Conservation (phyloP, 2,113 vertebrate genomes). For the Emydocephalus ijimae region DNA sequence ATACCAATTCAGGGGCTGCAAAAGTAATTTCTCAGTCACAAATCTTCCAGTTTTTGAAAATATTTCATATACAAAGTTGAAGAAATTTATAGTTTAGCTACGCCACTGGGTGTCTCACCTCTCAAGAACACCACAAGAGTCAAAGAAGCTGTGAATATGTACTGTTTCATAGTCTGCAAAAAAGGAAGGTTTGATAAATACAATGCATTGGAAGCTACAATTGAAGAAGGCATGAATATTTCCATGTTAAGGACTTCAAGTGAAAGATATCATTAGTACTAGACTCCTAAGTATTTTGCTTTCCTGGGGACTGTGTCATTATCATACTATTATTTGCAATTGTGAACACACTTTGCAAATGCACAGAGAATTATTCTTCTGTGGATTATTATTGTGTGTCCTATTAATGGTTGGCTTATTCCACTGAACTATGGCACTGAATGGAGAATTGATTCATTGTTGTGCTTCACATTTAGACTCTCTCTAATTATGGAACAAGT, state of each 20-base stretch:
- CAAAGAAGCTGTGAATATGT: background rate
- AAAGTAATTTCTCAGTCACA: no score
- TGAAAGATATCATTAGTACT: background rate
- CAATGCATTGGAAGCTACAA: background rate
- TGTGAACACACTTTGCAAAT: background rate
- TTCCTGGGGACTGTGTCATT: background rate
- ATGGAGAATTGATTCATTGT: background rate
- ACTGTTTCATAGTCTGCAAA: background rate
- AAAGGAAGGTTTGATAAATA: background rate
- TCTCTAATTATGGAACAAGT: background rate
- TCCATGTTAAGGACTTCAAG: background rate
- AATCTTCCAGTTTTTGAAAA: background rate
- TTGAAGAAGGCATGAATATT: background rate
- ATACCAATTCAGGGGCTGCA: background rate
- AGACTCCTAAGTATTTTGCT: background rate
- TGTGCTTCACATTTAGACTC: no score
- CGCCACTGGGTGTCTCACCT: background rate
- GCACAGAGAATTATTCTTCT: background rate
- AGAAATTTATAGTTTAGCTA: background rate
- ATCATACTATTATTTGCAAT: background rate
- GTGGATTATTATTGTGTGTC: background rate
- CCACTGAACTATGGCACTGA: background rate
- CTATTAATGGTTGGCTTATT: background rate
- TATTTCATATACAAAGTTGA: background rate
- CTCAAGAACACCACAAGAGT: background rate